These are phyloP conservation scores for Rhadinocentrus ornatus DNA, from an alignment of 2,797 vertebrate species.

Conservation along the genomic window DNA sequence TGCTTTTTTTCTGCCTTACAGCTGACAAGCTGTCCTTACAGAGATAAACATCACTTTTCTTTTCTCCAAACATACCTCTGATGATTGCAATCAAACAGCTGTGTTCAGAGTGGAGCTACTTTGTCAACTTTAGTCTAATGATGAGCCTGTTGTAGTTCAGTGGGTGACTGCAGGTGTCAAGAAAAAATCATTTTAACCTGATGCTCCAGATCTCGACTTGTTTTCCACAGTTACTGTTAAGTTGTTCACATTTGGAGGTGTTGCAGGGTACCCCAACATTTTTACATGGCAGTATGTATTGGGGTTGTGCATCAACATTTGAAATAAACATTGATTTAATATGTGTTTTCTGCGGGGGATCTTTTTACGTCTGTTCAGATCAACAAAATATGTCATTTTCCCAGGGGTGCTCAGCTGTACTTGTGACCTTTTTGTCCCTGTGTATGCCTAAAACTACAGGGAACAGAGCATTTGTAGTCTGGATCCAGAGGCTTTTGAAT, in stretches of 20 bases:
- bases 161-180: no score
- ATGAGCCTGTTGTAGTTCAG: no score
- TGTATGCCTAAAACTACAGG: constrained; percentile 14
- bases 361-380: constrained; percentile 9
- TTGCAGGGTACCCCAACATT: background rate
- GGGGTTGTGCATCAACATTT: background rate
- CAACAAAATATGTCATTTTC: constrained; percentile 7
- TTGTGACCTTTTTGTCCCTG: constrained; percentile 32
- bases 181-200: background rate
- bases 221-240: background rate
- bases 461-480: constrained; percentile 4
- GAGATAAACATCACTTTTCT: no score
- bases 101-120: background rate
- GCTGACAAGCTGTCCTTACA: background rate
- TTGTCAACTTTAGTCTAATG: background rate
- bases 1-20: background rate
- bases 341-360: constrained; percentile 1
- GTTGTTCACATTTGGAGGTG: background rate
- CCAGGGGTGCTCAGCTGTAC: constrained; percentile 11
- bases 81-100: no score
- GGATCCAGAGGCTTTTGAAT: constrained; percentile 20
- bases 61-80: background rate
- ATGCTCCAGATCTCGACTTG: background rate
- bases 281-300: background rate
- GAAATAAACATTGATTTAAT: background rate